Evolutionary conservation across 2,113 vertebrate genomes (phyloP), one percentile per base, ranked within the genome.

Genomic region (Sceloporus undulatus): DNA sequence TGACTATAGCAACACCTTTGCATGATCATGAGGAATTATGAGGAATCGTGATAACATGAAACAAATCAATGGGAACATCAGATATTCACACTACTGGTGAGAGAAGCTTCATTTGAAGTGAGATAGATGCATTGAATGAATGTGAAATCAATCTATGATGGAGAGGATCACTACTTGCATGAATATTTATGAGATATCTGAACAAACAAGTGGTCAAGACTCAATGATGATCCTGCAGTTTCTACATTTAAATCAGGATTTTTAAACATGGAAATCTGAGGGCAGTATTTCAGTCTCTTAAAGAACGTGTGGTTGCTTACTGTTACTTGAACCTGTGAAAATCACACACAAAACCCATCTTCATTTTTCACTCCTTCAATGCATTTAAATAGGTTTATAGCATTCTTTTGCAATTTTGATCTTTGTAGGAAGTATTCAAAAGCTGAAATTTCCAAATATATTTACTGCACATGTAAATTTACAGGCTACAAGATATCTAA

Each of bases 71-170:
- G 86, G 2, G 13, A 56, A 1, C 11, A 91, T 91, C 25, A 90
- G 88, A 93, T 92, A 91, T 92, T 91, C 92, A 59, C 79, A 87
- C 29, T 83, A 21, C 52, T 90, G 88, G 78, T 34, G 34, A 70
- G 79, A 66, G 80, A 84, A 85, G 88, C 56, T 80, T 40, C 83
- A 83, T 88, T 88, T 85, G 91, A 65, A 66, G 23, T 66, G 83
- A 85, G 81, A 87, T 77, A 78, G 48, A 75, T 77, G 80, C 86
- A 34, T 79, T 77, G 11, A 54, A 92, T 14, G 79, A 88, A 90
- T 88, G 85, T 54, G 87, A 93, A 91, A 91, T 85, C 84, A 86
- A 82, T 90, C 70, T 38, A 84, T 89, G 92, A 19, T 65, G 85
- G 90, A 27, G 7, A 93, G 25, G 90, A 81, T 16, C 14, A 0